These are phyloP conservation scores for Pocota personata DNA, from an alignment of 2,888 invertebrate genomes.

Conservation along the genomic window DNA sequence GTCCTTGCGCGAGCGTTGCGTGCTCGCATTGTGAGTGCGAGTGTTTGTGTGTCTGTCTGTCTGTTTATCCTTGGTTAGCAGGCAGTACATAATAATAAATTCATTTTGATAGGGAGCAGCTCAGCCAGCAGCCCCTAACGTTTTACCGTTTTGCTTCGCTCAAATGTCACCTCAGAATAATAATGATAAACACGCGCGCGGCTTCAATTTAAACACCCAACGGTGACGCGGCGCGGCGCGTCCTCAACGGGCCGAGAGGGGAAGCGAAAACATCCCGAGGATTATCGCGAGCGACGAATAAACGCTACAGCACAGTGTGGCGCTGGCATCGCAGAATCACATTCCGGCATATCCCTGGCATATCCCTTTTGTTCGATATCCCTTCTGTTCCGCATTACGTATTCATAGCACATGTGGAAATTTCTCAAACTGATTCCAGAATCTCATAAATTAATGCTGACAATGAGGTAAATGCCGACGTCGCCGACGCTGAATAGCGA, in stretches of 20 bases:
- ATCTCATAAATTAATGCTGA: conserved; percentile 74
- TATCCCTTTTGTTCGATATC: conserved; percentile 48
- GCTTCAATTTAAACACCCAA: conserved; percentile 59
- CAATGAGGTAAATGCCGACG: conserved; percentile 71
- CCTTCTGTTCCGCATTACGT: conserved; percentile 58
- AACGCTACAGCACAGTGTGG: conserved; percentile 20
- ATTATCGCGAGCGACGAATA: conserved; percentile 64
- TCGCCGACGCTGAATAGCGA: conserved; percentile 33
- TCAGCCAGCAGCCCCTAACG: conserved; percentile 44
- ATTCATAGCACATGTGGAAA: conserved; percentile 73
- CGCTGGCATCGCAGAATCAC: conserved; percentile 20
- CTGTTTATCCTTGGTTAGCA: conserved; percentile 47
- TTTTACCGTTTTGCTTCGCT: conserved; percentile 69
- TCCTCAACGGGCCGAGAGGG: background rate
- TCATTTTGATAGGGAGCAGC: conserved; percentile 46
- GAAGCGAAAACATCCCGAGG: conserved; percentile 58
- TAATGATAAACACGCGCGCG: conserved; percentile 73
- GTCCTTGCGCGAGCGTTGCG: conserved; percentile 33
- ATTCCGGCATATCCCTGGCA: background rate
- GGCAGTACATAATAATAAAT: conserved; percentile 62
- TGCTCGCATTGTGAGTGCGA: background rate
- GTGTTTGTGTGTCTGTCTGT: background rate
- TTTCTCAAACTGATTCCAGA: conserved; percentile 72
- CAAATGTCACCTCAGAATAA: conserved; percentile 73
- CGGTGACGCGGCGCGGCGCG: background rate